phyloP scores from a whole-genome alignment of 1,140 invertebrate genomes.

The Dendroctonus valens region DNA sequence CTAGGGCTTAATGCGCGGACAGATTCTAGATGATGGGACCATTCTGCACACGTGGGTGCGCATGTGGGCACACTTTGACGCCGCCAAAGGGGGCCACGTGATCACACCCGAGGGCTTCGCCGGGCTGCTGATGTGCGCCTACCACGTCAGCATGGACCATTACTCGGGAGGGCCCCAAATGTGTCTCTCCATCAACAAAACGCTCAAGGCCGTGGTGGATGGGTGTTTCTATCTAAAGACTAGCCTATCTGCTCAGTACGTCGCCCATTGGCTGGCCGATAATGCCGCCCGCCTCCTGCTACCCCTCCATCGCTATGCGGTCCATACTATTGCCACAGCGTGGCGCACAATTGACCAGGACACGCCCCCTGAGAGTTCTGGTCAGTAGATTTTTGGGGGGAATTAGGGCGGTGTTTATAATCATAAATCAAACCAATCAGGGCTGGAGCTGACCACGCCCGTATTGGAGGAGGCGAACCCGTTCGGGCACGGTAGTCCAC shows the following conservation, averaged over 20 bases:
- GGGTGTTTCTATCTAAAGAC: constrained; percentile 80
- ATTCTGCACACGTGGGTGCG: constrained; percentile 43
- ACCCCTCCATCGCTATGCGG: constrained; percentile 70
- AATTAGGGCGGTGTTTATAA: neutral
- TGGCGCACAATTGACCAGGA: constrained; percentile 65
- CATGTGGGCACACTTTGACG: constrained; percentile 52
- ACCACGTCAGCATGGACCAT: constrained; percentile 73
- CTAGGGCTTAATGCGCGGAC: neutral
- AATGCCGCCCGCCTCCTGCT: constrained; percentile 73
- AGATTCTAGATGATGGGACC: constrained; percentile 48
- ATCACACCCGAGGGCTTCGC: constrained; percentile 61
- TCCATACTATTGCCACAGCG: constrained; percentile 74
- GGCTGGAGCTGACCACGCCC: constrained; percentile 69
- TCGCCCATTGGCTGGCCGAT: constrained; percentile 75
- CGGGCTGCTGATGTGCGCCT: constrained; percentile 66
- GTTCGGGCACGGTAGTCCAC: constrained; percentile 45
- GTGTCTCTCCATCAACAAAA: constrained; percentile 62
- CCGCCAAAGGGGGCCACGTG: constrained; percentile 50
- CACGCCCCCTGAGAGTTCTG: constrained; percentile 53
- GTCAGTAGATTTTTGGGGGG: constrained; percentile 32
- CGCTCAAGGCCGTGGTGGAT: constrained; percentile 66
- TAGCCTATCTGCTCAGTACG: constrained; percentile 67
- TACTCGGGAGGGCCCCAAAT: constrained; percentile 63
- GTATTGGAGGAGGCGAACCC: constrained; percentile 64
- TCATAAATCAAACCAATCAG: constrained; percentile 12